A percentile compares a stretch with the other conserved stretches of the same genome.
phyloP scores from a whole-genome alignment of 2,888 invertebrate species.

The Eupithecia insigniata region DNA sequence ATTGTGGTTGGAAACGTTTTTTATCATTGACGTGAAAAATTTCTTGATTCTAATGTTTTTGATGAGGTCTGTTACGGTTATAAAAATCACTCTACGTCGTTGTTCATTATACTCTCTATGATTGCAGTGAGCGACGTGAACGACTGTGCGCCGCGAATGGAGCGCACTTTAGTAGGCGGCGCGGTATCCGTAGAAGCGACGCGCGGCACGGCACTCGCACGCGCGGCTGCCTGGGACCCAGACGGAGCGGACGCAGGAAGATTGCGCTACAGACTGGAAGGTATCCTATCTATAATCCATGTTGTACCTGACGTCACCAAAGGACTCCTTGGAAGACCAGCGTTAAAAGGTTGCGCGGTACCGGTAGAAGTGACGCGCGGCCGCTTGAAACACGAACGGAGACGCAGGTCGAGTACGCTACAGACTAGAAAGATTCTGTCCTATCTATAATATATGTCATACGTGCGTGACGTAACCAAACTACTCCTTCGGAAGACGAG shows the following conservation, averaged over 20 bases:
- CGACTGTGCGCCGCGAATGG: conserved; percentile 94
- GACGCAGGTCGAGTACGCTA: conserved; percentile 91
- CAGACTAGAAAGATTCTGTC: conserved; percentile 87
- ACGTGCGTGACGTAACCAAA: too few relatives aligned
- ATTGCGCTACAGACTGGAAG: conserved; percentile 91
- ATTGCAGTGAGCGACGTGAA: conserved; percentile 92
- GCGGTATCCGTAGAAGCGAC: conserved; percentile 91
- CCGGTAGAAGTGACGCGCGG: conserved; percentile 83
- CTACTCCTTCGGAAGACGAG: too few relatives aligned
- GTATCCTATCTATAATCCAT: conserved; percentile 25
- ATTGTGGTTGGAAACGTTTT: background rate
- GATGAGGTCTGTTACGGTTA: background rate
- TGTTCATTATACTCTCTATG: background rate
- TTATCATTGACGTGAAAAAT: background rate
- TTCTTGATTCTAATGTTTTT: background rate
- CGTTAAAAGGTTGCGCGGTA: background rate
- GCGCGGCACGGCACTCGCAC: conserved; percentile 94
- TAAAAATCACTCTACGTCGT: background rate
- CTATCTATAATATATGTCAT: too few relatives aligned
- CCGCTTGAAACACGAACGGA: too few relatives aligned
- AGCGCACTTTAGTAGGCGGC: conserved; percentile 91
- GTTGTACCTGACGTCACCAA: background rate
- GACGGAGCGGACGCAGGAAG: conserved; percentile 90
- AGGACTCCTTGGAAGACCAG: background rate
- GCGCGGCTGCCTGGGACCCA: conserved; percentile 94